phyloP scores from a whole-genome alignment of 2,797 vertebrate species.

The Leptoclinus maculatus region DNA sequence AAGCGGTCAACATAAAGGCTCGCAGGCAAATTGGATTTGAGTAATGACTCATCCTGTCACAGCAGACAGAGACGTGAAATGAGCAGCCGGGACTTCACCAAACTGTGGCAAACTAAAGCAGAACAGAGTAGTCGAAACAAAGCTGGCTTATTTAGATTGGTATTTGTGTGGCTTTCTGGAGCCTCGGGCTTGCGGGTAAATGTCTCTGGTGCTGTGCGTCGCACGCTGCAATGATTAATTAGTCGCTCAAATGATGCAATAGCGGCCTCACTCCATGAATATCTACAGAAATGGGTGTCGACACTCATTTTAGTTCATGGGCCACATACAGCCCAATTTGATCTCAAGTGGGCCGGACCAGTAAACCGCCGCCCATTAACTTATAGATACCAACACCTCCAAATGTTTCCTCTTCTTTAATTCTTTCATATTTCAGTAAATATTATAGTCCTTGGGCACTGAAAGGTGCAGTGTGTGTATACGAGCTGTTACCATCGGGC shows the following conservation, averaged over 20 bases:
- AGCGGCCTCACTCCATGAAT: conserved; percentile 14
- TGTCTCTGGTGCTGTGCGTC: conserved; percentile 26
- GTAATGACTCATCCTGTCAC: conserved; percentile 76
- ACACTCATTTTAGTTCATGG: background rate
- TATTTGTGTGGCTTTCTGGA: conserved; percentile 59
- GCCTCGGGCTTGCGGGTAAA: conserved; percentile 37
- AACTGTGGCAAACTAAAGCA: conserved; percentile 51
- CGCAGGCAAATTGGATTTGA: conserved; percentile 79
- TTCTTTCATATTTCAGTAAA: background rate
- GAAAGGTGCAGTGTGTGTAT: background rate
- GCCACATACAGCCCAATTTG: background rate
- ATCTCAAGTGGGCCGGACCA: background rate
- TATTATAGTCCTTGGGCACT: background rate
- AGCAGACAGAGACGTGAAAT: conserved; percentile 65
- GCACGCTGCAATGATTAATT: conserved; percentile 56
- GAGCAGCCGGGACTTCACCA: conserved; percentile 60
- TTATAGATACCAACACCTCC: background rate
- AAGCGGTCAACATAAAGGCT: conserved; percentile 69
- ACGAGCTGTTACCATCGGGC: background rate
- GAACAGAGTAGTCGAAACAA: conserved; percentile 65
- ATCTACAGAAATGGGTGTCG: conserved; percentile 6
- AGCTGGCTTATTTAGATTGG: conserved; percentile 65
- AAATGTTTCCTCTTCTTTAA: background rate
- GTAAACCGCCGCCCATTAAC: background rate
- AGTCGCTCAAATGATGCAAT: conserved; percentile 31